A percentile compares a stretch with the other conserved stretches of the same genome.
phyloP scores from a whole-genome alignment of 2,113 vertebrate genomes.

The Petrocephalus microphthalmus region DNA sequence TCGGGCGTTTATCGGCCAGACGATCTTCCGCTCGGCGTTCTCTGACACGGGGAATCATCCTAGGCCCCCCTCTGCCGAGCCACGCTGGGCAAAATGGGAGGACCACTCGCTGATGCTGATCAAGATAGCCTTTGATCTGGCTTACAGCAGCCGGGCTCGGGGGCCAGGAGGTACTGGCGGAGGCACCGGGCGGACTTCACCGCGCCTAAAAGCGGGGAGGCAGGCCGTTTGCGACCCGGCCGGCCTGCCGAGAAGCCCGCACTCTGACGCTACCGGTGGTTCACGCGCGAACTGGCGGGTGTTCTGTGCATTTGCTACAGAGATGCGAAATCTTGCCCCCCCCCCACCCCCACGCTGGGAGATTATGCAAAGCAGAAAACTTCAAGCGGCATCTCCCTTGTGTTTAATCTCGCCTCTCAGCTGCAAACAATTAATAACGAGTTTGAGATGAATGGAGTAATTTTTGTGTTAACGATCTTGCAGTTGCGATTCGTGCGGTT shows the following conservation, averaged over 20 bases:
- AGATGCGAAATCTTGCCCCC: neutral
- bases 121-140: slow-evolving; percentile 50
- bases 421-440: neutral
- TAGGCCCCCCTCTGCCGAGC: slow-evolving; percentile 27
- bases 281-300: neutral
- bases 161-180: neutral
- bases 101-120: slow-evolving; percentile 57
- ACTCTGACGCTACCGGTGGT: neutral
- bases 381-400: neutral
- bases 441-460: neutral
- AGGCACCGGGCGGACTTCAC: too few relatives aligned
- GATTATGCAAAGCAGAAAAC: neutral
- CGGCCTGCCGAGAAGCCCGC: neutral
- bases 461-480: neutral
- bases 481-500: neutral
- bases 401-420: neutral
- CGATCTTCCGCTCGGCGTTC: slow-evolving; percentile 56
- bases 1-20: slow-evolving; percentile 69
- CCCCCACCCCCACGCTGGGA: neutral
- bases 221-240: neutral
- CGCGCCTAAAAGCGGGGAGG: neutral
- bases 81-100: slow-evolving; percentile 44
- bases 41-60: slow-evolving; percentile 30
- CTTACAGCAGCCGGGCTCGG: slow-evolving; percentile 45
- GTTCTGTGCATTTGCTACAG: neutral